phyloP scores from a whole-genome alignment of 2,113 vertebrate genomes.

The Cettia cetti region DNA sequence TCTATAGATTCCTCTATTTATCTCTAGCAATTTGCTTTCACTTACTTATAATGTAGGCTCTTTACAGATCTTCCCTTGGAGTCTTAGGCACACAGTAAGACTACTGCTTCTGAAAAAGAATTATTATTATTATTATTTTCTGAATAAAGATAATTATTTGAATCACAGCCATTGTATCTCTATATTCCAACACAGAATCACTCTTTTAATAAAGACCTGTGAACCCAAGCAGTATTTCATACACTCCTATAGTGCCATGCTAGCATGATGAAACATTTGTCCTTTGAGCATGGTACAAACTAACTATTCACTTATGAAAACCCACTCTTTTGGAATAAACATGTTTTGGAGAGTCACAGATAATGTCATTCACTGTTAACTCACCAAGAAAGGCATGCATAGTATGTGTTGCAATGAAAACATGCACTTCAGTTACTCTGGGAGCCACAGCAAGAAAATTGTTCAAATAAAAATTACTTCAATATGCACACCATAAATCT shows the following conservation, averaged over 20 bases:
- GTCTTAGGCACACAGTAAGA: not conserved
- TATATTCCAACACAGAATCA: not conserved
- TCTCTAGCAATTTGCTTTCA: not conserved
- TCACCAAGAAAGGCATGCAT: not conserved
- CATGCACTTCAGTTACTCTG: not conserved
- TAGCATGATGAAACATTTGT: not conserved
- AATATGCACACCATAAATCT: not conserved
- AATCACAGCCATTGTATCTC: not conserved
- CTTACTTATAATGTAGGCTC: not conserved
- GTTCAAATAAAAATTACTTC: not conserved
- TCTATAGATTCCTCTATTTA: not conserved
- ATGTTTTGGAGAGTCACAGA: not conserved
- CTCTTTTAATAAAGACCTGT: not conserved
- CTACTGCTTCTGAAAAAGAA: not conserved
- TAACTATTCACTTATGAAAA: not conserved
- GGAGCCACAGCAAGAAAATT: not conserved
- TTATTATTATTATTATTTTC: not conserved
- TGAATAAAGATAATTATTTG: not conserved
- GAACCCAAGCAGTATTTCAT: not conserved
- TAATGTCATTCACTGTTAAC: constrained; percentile 7
- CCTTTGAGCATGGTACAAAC: not conserved
- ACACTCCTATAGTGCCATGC: not conserved
- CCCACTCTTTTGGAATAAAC: not conserved
- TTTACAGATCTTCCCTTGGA: not conserved
- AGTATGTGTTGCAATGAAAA: not conserved